Base-by-base conservation (phyloP, 1,140 invertebrate genomes). In the Calliopsis andreniformis region DNA sequence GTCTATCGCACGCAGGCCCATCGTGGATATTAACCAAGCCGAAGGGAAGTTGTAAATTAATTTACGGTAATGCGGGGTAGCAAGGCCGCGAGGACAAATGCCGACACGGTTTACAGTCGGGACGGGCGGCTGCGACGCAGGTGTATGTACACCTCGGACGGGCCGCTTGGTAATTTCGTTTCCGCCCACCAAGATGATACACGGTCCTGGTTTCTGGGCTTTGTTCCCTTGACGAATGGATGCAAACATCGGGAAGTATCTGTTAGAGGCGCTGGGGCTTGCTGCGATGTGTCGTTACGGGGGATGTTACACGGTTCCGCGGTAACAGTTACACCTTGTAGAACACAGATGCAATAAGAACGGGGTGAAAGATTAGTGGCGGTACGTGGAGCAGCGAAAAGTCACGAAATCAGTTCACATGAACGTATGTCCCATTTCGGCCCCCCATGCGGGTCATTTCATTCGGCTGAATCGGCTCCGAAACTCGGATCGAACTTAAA, bases 11-110 rank as follows among this genome's bases (percentile, higher is more conserved):
- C 49, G 62, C 62, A 45, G 28, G 20, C 28, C 61, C 51, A 73
- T 66, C 39, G 30, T 20, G 51, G 71, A 58, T 75, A 56, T 67
- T 56, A 58, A 58, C 68, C 45, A 16, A 55, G 28, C 16, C 20
- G 42, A 30, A 58, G 30, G 61, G 51, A 75, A 75, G 71, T 67
- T 75, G 71, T 75, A 75, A 75, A 75, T 75, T 75, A 75, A 75
- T 75, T 75, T 56, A 75, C 62, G 71, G 51, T 73, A 73, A 73
- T 66, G 20, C 28, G 51, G 30, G 30, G 18, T 30, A n/a, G 23
- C 1, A 56, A 10, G n/a, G 28, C 7, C 47, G 45, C 45, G 23
- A 28, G 51, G 59, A 75, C 62, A 75, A 75, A 67, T 75, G 71
- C 12, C n/a, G 1, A 3, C 32, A n/a, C 43, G 18, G 30, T 62